Conservation (phyloP, 92 coral and sea anemone species). For the Parazoanthus swiftii region DNA sequence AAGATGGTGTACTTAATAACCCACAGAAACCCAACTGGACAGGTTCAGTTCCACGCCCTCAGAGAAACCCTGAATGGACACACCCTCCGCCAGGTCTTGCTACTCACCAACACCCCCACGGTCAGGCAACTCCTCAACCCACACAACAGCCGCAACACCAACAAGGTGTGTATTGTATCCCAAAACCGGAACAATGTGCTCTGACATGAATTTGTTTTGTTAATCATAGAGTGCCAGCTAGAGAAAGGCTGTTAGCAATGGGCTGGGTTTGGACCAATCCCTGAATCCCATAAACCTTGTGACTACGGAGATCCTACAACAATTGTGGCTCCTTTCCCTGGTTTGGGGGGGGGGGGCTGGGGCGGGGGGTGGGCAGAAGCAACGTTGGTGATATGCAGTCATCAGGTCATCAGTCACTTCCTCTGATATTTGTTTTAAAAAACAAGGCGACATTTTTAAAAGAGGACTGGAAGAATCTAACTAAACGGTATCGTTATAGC, state of each 20-base stretch:
- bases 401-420: too few relatives aligned
- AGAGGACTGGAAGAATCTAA: too few relatives aligned
- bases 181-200: neutral
- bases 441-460: too few relatives aligned
- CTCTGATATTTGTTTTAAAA: too few relatives aligned
- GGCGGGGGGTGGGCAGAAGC: too few relatives aligned
- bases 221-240: neutral
- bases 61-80: conserved; percentile 17
- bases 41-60: conserved; percentile 1
- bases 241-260: neutral
- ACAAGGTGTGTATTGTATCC: neutral
- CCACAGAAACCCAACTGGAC: conserved; percentile 36
- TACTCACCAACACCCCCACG: neutral
- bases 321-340: too few relatives aligned
- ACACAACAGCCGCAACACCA: conserved; percentile 7
- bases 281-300: too few relatives aligned
- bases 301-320: too few relatives aligned
- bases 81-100: conserved; percentile 28
- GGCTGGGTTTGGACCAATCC: too few relatives aligned
- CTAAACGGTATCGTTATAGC: too few relatives aligned
- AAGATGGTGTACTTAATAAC: conserved; percentile 30
- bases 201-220: neutral
- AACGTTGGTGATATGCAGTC: too few relatives aligned
- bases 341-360: too few relatives aligned
- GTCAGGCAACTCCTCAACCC: neutral